Evolutionary conservation across 2,888 invertebrate genomes (phyloP), one percentile per base, ranked within the genome.

Genomic region (Oligia fasciuncula): DNA sequence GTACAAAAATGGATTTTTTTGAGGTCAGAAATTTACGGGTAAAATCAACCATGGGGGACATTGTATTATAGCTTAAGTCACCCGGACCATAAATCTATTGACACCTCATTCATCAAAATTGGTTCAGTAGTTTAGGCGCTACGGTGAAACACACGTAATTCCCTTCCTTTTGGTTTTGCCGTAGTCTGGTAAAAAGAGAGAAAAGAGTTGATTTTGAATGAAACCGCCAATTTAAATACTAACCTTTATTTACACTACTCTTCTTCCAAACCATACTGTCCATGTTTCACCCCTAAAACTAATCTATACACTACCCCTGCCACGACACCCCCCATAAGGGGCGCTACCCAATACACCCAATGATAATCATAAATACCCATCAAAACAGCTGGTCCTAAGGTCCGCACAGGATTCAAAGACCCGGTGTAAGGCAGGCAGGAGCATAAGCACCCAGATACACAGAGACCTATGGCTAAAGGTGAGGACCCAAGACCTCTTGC

Each of bases 261-360:
- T 23, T 70, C 57, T 9, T 74, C 63, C 13, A 75, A 66, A 76
- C 19, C 0, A 67, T 54, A 57, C 19, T 17, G 51, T 4, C 1
- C 29, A 23, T 14, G 8, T 13, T 57, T 23, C 2, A 65, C 72
- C 2, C 35, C 67, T n/a, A 92, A 81, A 5, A 90, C n/a, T 70
- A 78, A 87, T 19, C 77, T 90, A 71, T 91, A 91, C 8, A 91
- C 76, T 2, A 91, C 0, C 0, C 92, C 92, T 5, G 92, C 91
- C 0, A 76, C 76, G 0, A 85, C 0, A 0, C 90, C 92, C 1
- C 92, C 93, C 4, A 81, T 62, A 4, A 93, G 72, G 0, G 92
- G 92, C 0, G 85, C 92, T 0, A 66, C 71, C 90, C 91, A 92
- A 66, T 89, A 91, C 0, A 88, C 86, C 91, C 91, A 91, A 69